phyloP scores from a whole-genome alignment of 2,888 invertebrate species.

The Drosophila phalerata region DNA sequence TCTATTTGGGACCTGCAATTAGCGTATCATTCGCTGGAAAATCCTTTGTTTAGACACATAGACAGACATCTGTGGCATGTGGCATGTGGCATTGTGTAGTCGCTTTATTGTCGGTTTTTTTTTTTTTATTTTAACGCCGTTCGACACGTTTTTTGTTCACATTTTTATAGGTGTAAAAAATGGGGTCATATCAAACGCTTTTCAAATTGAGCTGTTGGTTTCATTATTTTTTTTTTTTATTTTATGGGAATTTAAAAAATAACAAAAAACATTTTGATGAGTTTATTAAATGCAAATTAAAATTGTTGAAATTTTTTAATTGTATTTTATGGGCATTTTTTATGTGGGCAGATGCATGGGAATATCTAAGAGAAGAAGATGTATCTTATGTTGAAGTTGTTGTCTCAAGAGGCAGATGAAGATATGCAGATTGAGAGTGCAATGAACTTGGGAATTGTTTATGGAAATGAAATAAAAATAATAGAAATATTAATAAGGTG shows the following conservation, averaged over 20 bases:
- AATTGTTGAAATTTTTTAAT: slow-evolving; percentile 74
- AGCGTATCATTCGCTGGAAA: slow-evolving; percentile 63
- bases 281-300: slow-evolving; percentile 80
- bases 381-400: slow-evolving; percentile 3
- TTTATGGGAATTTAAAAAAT: slow-evolving; percentile 58
- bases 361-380: slow-evolving; percentile 5
- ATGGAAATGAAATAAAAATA: slow-evolving; percentile 26
- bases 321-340: slow-evolving; percentile 65
- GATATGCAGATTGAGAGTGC: slow-evolving; percentile 34
- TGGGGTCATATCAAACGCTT: slow-evolving; percentile 70
- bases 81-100: slow-evolving; percentile 54
- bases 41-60: slow-evolving; percentile 77
- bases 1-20: slow-evolving; percentile 63
- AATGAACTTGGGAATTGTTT: slow-evolving; percentile 34
- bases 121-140: slow-evolving; percentile 36
- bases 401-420: slow-evolving; percentile 44
- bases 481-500: slow-evolving; percentile 24
- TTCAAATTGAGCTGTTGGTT: slow-evolving; percentile 61
- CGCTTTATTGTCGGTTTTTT: slow-evolving; percentile 19
- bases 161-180: slow-evolving; percentile 79
- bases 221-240: slow-evolving; percentile 1
- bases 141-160: slow-evolving; percentile 45
- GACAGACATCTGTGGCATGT: slow-evolving; percentile 41
- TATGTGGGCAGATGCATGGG: slow-evolving; percentile 53
- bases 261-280: slow-evolving; percentile 57